Base-by-base conservation (phyloP, 2,797 vertebrate species). In the Hemibagrus guttatus region DNA sequence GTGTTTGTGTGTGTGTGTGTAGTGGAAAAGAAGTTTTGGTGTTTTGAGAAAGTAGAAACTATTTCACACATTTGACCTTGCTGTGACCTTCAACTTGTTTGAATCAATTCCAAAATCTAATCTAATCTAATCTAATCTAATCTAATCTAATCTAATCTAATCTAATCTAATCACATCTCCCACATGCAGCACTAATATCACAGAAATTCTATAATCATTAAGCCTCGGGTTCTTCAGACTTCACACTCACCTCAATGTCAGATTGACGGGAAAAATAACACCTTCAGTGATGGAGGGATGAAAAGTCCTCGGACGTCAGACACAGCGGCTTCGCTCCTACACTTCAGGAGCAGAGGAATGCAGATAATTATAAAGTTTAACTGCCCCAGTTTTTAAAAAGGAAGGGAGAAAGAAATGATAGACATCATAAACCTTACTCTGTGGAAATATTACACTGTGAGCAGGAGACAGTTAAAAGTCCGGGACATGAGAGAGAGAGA, bases 391-490 rank as follows among this genome's bases (percentile, higher is more conserved):
- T 35, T 8, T 19, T n/a, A 19, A 21, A 71, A 17, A 52, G 7
- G n/a, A 28, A 21, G 0, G 8, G 26, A 1, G 46, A 16, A 75
- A 75, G 49, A 54, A 74, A 74, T 74, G 71, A 52, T 26, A 52
- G 49, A 28, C 16, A 56, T 78, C 19, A 56, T 83, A 23, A 58
- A 58, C n/a, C 8, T 58, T 31, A 58, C 66, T 71, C 21, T 16
- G 0, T 58, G 84, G n/a, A 89, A 64, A 85, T 81, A 59, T 82
- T 49, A 86, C 63, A 84, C 81, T 46, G 66, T 61, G 64, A 26
- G 75, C 83, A 78, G 84, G 81, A 89, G 84, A 85, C 85, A 84
- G 83, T 89, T 90, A 89, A 91, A 90, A 89, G 83, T 63, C 82
- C 78, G 71, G 46, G 42, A 85, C 87, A 63, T 52, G 75, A 90